phyloP scores from a whole-genome alignment of 2,797 vertebrate species.

The Cirrhinus molitorella region DNA sequence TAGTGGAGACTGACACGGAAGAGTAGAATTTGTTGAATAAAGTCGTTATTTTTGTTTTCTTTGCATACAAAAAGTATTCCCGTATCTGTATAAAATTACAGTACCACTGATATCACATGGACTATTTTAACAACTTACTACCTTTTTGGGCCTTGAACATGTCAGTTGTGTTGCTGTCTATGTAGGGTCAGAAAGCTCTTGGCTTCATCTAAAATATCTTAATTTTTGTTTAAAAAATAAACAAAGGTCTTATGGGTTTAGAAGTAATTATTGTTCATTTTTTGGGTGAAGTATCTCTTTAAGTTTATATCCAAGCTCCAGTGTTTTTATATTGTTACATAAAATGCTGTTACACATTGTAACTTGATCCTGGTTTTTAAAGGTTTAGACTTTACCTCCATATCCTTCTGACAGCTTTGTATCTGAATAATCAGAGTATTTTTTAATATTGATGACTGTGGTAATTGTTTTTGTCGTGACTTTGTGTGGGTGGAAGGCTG shows the following conservation, averaged over 20 bases:
- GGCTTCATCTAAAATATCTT: too few relatives aligned
- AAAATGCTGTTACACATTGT: not conserved
- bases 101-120: too few relatives aligned
- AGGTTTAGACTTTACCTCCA: not conserved
- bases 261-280: not conserved
- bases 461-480: not conserved
- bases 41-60: too few relatives aligned
- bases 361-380: not conserved
- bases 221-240: not conserved
- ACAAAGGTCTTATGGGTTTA: not conserved
- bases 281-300: not conserved
- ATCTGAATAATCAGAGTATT: not conserved
- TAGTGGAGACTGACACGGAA: too few relatives aligned
- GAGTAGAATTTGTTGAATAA: too few relatives aligned
- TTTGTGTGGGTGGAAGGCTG: not conserved
- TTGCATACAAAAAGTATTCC: too few relatives aligned
- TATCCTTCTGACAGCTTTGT: conserved; percentile 1
- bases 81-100: too few relatives aligned
- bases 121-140: too few relatives aligned
- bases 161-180: too few relatives aligned
- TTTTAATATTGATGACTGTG: not conserved
- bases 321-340: not conserved
- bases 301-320: not conserved
- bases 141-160: too few relatives aligned
- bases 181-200: too few relatives aligned